Evolutionary conservation across 2,113 vertebrate species (phyloP).

Genomic region (Numida meleagris): DNA sequence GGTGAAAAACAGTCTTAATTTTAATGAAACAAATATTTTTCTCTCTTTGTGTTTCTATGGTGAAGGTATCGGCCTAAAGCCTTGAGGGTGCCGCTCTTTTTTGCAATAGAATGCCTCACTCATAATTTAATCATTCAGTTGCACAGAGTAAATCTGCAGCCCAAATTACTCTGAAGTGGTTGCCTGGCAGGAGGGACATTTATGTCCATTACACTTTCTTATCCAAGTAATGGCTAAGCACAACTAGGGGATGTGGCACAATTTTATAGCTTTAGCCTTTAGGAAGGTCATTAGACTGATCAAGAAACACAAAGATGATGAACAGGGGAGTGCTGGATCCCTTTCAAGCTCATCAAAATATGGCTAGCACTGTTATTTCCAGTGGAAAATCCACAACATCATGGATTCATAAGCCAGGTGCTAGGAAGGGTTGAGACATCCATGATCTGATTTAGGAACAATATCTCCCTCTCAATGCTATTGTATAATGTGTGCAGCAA

Average conservation of each 20-base stretch:
- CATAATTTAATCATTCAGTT: slow-evolving; percentile 58
- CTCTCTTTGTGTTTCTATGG: slow-evolving; percentile 22
- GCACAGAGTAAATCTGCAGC: slow-evolving; percentile 30
- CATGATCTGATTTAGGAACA: neutral
- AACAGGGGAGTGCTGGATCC: neutral
- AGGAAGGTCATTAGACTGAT: neutral
- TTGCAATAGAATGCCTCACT: slow-evolving; percentile 28
- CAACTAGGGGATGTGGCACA: neutral
- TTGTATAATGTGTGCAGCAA: no score
- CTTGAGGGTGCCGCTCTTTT: slow-evolving; percentile 32
- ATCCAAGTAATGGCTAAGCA: slow-evolving; percentile 3
- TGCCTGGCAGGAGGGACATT: slow-evolving; percentile 52
- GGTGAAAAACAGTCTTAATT: slow-evolving; percentile 65
- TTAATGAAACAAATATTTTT: slow-evolving; percentile 74
- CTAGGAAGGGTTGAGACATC: neutral
- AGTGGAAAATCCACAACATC: neutral
- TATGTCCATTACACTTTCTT: slow-evolving; percentile 36
- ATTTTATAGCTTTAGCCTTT: slow-evolving; percentile 15
- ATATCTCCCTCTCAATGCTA: neutral
- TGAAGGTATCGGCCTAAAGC: slow-evolving; percentile 24
- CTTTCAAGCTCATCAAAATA: neutral
- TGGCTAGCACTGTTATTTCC: neutral
- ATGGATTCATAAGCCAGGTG: neutral
- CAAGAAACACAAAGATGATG: neutral
- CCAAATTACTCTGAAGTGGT: slow-evolving; percentile 58